Evolutionary conservation across 2,797 vertebrate species (phyloP).

Genomic region (Helicolenus hilgendorfi): DNA sequence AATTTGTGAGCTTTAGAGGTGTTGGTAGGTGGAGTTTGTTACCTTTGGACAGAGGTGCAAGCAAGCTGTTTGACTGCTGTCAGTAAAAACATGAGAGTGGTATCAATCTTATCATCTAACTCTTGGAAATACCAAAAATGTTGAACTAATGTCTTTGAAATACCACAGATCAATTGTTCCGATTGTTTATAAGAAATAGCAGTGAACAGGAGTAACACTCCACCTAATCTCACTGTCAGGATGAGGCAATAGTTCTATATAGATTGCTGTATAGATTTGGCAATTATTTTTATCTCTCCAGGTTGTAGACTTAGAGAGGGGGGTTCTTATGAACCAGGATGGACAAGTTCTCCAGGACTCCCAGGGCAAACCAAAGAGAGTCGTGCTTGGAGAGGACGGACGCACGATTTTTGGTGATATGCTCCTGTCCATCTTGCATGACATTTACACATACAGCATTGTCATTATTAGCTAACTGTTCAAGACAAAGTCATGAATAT

Average conservation of each 20-base stretch:
- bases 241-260: background rate
- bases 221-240: background rate
- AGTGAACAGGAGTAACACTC: background rate
- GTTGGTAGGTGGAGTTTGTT: background rate
- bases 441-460: background rate
- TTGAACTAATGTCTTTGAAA: background rate
- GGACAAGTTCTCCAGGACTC: constrained; percentile 97
- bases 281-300: constrained; percentile 59
- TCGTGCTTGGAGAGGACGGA: constrained; percentile 97
- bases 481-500: background rate
- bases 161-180: background rate
- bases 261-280: background rate
- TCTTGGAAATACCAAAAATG: background rate
- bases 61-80: background rate
- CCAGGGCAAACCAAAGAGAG: constrained; percentile 94
- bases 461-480: background rate
- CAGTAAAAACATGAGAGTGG: background rate
- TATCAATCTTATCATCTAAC: background rate
- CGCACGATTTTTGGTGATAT: constrained; percentile 96
- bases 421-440: background rate
- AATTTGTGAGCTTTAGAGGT: background rate
- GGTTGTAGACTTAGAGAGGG: constrained; percentile 95
- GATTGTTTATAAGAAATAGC: background rate
- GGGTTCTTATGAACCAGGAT: constrained; percentile 95
- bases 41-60: background rate